Evolutionary conservation across 2,797 vertebrate species (phyloP).

Genomic region (Eulemur mongoz): DNA sequence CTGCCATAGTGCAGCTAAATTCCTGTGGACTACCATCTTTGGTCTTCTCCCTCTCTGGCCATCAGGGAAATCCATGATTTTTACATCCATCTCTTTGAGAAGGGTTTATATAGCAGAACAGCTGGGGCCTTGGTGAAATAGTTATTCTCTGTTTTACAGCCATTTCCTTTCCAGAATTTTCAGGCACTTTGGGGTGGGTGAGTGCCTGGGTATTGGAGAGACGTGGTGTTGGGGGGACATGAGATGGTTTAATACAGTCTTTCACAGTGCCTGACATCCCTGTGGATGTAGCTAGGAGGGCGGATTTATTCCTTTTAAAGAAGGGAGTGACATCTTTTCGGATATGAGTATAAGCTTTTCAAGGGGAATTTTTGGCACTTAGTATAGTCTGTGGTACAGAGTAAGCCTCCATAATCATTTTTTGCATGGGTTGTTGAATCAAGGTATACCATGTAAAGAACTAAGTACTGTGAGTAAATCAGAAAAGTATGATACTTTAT

Average conservation of each 20-base stretch:
- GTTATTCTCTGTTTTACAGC: neutral
- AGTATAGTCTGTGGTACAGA: neutral
- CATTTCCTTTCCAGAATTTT: neutral
- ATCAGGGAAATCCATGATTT: neutral
- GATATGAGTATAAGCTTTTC: neutral
- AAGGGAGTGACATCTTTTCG: neutral
- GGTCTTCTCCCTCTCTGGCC: neutral
- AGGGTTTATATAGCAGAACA: neutral
- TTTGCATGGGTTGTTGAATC: neutral
- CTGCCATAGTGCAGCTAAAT: neutral
- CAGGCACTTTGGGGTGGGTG: neutral
- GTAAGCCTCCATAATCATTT: slow-evolving; percentile 2
- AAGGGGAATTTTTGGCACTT: neutral
- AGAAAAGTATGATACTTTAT: neutral
- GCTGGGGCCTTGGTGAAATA: neutral
- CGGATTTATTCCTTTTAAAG: neutral
- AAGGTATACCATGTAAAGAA: neutral
- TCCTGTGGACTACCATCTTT: neutral
- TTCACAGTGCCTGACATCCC: neutral
- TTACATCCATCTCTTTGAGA: neutral
- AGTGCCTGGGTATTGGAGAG: neutral
- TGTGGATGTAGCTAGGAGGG: neutral
- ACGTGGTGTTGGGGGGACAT: neutral
- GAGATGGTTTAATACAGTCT: neutral
- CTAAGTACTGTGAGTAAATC: neutral